phyloP scores from a whole-genome alignment of 35 echinoderm and acorn worm species.

The Anneissia japonica region DNA sequence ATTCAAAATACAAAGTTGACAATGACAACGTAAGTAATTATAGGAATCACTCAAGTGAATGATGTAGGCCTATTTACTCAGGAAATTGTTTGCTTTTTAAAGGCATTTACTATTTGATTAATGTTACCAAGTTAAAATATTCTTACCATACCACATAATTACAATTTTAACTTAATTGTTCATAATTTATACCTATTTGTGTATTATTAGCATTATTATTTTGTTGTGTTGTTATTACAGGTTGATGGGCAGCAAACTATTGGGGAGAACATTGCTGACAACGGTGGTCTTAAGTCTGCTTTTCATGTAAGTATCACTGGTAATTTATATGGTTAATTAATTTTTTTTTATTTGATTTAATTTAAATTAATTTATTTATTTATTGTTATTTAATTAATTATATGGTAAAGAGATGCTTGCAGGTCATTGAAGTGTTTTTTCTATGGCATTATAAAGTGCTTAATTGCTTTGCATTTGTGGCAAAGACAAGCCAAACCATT shows the following conservation, averaged over 20 bases:
- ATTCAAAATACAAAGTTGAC: slow-evolving; percentile 8
- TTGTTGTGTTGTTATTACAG: too few species aligned
- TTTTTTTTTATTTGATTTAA: neutral
- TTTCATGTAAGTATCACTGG: slow-evolving; percentile 89
- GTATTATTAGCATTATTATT: too few species aligned
- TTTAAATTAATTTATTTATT: neutral
- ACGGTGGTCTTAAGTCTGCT: slow-evolving; percentile 92
- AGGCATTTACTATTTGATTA: neutral
- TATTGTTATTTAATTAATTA: neutral
- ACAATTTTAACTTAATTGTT: too few species aligned
- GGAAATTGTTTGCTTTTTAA: neutral
- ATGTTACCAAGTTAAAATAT: neutral
- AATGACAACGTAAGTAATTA: slow-evolving; percentile 6
- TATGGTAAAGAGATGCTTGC: neutral
- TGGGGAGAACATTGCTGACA: slow-evolving; percentile 97
- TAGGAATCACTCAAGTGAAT: neutral
- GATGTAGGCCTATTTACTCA: neutral
- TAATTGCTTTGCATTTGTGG: neutral
- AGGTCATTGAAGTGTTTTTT: neutral
- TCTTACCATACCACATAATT: too few species aligned
- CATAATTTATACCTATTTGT: too few species aligned
- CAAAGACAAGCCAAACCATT: neutral
- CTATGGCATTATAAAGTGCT: neutral
- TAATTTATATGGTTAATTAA: too few species aligned
- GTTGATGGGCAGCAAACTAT: slow-evolving; percentile 82